Base-by-base conservation (phyloP, 2,113 vertebrate species). In the Raphicerus campestris region DNA sequence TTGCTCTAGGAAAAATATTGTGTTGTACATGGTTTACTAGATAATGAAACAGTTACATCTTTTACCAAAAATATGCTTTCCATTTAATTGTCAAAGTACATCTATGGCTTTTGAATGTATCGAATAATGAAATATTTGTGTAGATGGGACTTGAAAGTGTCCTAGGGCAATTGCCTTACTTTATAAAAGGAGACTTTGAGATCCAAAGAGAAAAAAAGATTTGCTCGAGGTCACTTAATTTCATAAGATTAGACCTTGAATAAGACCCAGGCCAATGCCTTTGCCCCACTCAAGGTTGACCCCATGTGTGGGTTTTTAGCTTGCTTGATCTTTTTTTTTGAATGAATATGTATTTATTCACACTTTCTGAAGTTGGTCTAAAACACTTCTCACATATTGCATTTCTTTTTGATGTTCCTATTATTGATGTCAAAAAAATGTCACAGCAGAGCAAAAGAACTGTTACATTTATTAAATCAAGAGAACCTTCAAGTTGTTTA, bases 391-490 rank as follows among this genome's bases (percentile, higher is more conserved):
- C 39, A 42, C 9, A 56, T 32, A 49, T 10, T 75, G 9, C 7
- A 73, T 75, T 77, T 96, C 61, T 94, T 56, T 60, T 58, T 73
- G 7, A 39, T 91, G 45, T 91, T 70, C 58, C n/a, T 56, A 45
- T n/a, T 84, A 73, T 20, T 10, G 16, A 87, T 20, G 17, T 94
- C 45, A 88, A 93, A 96, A 96, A 93, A 94, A 88, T 42, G 45
- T 80, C 94, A 73, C 2, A 61, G 58, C 60, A 60, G 84, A 88
- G 82, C 26, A 55, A 93, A 87, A 84, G 32, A 90, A 78, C 83
- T 55, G 70, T 81, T 80, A 89, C 5, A 13, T 60, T 60, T 49
- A 22, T 83, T 94, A 89, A 93, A 87, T 56, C 39, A 42, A 80
- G n/a, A 88, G 93, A 93, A 53, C 6, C 61, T 63, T 73, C 58